These are phyloP conservation scores for Hemaris fuciformis DNA, from an alignment of 2,888 invertebrate genomes.

Conservation along the genomic window DNA sequence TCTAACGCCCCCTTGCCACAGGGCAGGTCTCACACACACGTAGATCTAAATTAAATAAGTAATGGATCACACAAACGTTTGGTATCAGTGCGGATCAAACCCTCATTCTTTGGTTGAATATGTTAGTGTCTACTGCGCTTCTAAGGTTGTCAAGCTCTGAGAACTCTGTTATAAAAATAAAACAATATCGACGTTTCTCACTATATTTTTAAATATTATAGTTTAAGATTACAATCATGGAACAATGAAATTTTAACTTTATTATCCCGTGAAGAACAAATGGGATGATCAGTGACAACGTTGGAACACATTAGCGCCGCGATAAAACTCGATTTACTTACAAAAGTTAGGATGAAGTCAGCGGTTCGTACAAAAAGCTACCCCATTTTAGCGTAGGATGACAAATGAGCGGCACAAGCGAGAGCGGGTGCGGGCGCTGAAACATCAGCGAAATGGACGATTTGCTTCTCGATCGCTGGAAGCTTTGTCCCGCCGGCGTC, in stretches of 20 bases:
- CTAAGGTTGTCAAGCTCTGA: too few species aligned
- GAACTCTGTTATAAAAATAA: too few species aligned
- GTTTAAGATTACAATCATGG: too few species aligned
- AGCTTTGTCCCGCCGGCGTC: slow-evolving; percentile 27
- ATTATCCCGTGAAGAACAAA: slow-evolving; percentile 31
- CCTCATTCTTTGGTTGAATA: too few species aligned
- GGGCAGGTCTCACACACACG: too few species aligned
- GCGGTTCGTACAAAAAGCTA: slow-evolving; percentile 73
- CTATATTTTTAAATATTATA: too few species aligned
- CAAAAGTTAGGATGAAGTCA: slow-evolving; percentile 72
- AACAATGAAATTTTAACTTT: background rate
- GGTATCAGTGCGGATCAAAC: too few species aligned
- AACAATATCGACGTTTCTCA: too few species aligned
- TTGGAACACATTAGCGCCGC: slow-evolving; percentile 57
- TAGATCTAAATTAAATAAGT: too few species aligned
- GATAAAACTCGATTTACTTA: slow-evolving; percentile 64
- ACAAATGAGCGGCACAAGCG: slow-evolving; percentile 74
- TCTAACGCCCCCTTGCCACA: too few species aligned
- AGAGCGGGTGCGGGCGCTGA: slow-evolving; percentile 50
- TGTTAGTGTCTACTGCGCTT: too few species aligned
- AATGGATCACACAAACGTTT: too few species aligned
- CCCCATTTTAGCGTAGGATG: slow-evolving; percentile 70
- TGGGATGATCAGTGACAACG: slow-evolving; percentile 51
- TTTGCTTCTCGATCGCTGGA: slow-evolving; percentile 66
- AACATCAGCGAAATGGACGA: slow-evolving; percentile 64